Evolutionary conservation across 2,113 vertebrate species (phyloP).

Genomic region (Ginglymostoma cirratum): DNA sequence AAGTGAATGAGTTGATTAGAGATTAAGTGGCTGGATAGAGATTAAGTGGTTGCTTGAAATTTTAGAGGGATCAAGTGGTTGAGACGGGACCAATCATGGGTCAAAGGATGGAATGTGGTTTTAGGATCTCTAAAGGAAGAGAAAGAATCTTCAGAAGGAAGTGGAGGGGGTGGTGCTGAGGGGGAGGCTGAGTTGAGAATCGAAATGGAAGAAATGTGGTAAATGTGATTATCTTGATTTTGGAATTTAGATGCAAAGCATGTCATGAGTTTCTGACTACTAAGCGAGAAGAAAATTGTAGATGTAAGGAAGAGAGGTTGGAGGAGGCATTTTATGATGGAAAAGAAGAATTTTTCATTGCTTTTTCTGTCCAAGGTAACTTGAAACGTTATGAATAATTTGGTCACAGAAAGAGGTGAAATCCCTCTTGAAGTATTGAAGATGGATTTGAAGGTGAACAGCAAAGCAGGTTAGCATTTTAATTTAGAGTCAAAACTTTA

Average conservation of each 20-base stretch:
- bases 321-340: not conserved
- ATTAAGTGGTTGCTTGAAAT: not conserved
- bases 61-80: not conserved
- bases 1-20: not conserved
- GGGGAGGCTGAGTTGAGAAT: not conserved
- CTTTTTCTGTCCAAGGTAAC: not conserved
- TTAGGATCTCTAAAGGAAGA: not conserved
- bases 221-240: not conserved
- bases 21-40: not conserved
- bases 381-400: not conserved
- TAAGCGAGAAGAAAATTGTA: not conserved
- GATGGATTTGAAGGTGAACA: not conserved
- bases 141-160: not conserved
- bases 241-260: not conserved
- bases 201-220: not conserved
- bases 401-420: not conserved
- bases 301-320: not conserved
- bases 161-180: too few species aligned
- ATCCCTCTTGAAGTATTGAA: not conserved
- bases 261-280: not conserved
- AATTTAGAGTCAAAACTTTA: not conserved
- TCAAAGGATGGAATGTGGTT: not conserved
- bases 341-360: not conserved
- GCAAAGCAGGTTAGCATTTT: not conserved
- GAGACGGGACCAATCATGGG: not conserved